Evolutionary conservation across 2,888 invertebrate species (phyloP).

Genomic region (Cataglyphis livida): DNA sequence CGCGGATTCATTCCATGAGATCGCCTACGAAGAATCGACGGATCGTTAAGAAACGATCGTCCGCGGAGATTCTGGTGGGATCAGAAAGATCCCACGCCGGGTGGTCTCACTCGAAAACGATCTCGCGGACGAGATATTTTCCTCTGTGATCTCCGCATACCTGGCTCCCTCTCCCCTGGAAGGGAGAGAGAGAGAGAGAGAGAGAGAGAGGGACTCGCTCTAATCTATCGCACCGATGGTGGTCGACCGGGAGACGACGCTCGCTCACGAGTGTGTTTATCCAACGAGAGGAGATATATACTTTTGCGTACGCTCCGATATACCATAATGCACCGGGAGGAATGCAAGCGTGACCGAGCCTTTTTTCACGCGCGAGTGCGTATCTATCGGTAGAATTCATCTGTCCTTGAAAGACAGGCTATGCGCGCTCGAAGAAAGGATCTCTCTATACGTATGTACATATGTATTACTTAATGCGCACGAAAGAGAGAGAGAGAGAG

Average conservation of each 20-base stretch:
- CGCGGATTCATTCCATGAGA: background rate
- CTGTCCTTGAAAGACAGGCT: conserved; percentile 65
- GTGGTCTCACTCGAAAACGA: conserved; percentile 34
- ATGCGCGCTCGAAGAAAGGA: conserved; percentile 63
- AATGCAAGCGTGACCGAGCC: conserved; percentile 58
- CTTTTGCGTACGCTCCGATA: conserved; percentile 24
- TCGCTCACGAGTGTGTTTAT: background rate
- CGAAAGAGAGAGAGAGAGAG: too few species aligned
- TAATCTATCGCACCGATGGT: conserved; percentile 21
- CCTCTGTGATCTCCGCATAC: conserved; percentile 17
- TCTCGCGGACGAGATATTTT: background rate
- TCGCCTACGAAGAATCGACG: background rate
- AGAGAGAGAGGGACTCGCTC: background rate
- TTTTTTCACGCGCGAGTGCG: conserved; percentile 57
- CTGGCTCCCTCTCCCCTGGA: background rate
- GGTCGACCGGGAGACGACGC: conserved; percentile 17
- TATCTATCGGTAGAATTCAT: conserved; percentile 56
- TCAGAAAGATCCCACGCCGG: conserved; percentile 5
- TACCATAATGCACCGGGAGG: conserved; percentile 42
- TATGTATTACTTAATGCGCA: conserved; percentile 52
- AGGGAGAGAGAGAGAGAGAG: too few species aligned
- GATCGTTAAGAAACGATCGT: background rate
- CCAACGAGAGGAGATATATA: background rate
- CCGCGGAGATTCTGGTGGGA: too few species aligned
- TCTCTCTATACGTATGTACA: background rate